A percentile compares a stretch with the other conserved stretches of the same genome.
phyloP scores from a whole-genome alignment of 2,888 invertebrate genomes.

The Meandrusa payeni region DNA sequence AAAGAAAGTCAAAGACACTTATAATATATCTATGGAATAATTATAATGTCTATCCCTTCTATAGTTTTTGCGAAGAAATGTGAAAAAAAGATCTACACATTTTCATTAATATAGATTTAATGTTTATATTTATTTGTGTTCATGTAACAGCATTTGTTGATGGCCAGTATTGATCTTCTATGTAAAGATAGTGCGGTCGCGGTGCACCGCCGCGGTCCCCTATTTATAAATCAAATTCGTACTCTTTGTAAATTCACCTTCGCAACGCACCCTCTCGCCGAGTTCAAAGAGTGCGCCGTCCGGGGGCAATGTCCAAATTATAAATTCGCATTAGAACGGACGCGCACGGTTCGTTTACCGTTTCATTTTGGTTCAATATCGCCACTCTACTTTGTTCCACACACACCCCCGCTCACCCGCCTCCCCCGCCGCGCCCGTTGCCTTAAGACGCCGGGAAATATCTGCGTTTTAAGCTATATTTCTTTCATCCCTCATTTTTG shows the following conservation, averaged over 20 bases:
- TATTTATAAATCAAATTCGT: constrained; percentile 73
- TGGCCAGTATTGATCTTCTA: too few species aligned
- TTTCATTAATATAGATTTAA: too few species aligned
- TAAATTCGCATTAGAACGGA: constrained; percentile 81
- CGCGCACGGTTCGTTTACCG: constrained; percentile 81
- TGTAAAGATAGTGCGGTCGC: constrained; percentile 44
- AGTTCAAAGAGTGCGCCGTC: constrained; percentile 74
- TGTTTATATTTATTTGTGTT: too few species aligned
- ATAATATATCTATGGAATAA: too few species aligned
- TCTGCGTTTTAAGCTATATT: constrained; percentile 83
- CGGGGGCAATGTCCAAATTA: constrained; percentile 79
- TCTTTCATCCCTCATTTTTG: constrained; percentile 83
- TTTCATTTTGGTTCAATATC: constrained; percentile 81
- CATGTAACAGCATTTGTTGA: too few species aligned
- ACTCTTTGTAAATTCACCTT: constrained; percentile 72
- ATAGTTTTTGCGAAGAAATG: too few species aligned
- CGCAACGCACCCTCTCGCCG: constrained; percentile 47
- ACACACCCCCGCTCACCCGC: constrained; percentile 63
- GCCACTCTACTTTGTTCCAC: constrained; percentile 81
- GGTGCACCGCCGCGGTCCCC: constrained; percentile 39
- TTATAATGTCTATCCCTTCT: too few species aligned
- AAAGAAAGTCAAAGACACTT: too few species aligned
- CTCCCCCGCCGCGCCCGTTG: constrained; percentile 50
- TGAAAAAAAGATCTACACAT: too few species aligned
- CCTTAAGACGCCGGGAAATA: constrained; percentile 81